phyloP scores from a whole-genome alignment of 2,888 invertebrate species.

The Pollenia amentaria region DNA sequence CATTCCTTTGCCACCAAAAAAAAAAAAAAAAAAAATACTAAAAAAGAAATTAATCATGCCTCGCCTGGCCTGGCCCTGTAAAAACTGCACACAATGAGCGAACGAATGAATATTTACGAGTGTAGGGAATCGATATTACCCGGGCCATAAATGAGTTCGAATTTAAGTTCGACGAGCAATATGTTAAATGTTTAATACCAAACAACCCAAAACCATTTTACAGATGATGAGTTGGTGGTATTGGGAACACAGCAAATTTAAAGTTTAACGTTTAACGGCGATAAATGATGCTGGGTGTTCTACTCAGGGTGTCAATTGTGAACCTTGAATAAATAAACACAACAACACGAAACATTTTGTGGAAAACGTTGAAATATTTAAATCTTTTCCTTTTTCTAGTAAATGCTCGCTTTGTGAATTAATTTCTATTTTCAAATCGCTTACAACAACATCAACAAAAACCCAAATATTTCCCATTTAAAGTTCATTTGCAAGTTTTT shows the following conservation, averaged over 20 bases:
- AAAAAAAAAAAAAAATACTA: neutral
- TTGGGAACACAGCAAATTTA: conserved; percentile 28
- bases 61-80: conserved; percentile 29
- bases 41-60: conserved; percentile 52
- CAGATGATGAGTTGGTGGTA: conserved; percentile 18
- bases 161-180: conserved; percentile 38
- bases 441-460: neutral
- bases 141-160: conserved; percentile 44
- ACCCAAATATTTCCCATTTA: neutral
- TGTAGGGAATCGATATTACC: conserved; percentile 40
- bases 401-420: conserved; percentile 6
- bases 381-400: conserved; percentile 49
- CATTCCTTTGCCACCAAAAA: conserved; percentile 41
- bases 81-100: conserved; percentile 28
- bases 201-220: conserved; percentile 10
- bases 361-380: conserved; percentile 70
- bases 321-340: conserved; percentile 73
- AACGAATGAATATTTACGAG: conserved; percentile 27
- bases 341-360: conserved; percentile 51
- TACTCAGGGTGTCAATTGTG: conserved; percentile 71
- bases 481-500: conserved; percentile 64
- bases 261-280: conserved; percentile 59
- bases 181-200: conserved; percentile 59
- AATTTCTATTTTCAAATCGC: conserved; percentile 38
- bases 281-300: conserved; percentile 67